Evolutionary conservation across 2,113 vertebrate species (phyloP), one percentile per base, ranked within the genome.

Genomic region (Columba livia): DNA sequence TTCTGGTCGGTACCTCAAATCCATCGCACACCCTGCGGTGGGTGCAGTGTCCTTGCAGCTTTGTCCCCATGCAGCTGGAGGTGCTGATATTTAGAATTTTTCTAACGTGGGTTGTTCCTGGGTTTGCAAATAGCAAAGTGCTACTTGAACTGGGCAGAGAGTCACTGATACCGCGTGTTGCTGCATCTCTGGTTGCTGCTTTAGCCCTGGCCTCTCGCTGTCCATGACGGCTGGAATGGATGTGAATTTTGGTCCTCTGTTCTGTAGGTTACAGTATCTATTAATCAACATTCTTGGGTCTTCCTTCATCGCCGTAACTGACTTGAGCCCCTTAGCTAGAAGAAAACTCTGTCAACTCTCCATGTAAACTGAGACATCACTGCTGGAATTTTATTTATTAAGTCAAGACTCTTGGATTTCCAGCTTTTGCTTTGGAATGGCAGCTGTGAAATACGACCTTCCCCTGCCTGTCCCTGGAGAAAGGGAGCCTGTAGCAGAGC

Each of bases 401-500:
- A 83, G 89, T 60, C 71, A 88, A 95, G 95, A 85, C 81, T 94
- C 96, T 91, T 95, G 94, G 82, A 94, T 96, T 97, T 96, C 93
- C 58, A 48, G 34, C 74, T 89, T 71, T 93, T 80, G 65, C 93
- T 91, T 83, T 92, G 95, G 96, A 96, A 94, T 67, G 91, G 96
- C 93, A 93, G 93, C 67, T 2, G 0, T 62, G 97, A 97, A 98
- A 98, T 80, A 64, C 77, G 93, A 98, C 92, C 97, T 96, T 89
- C 29, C 20, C 28, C 31, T 9, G 80, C 20, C 53, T 90, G 87
- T 97, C 97, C 90, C 95, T 69, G 53, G 95, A 87, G 96, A 94
- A 32, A 32, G 10, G 66, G 69, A 94, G 97, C 91, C 94, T 93
- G 90, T 26, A 20, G 94, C 79, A 9, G 29, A 94, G 96, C 96